Evolutionary conservation across 2,888 invertebrate genomes (phyloP), one percentile per base, ranked within the genome.

Genomic region (Oegoconia quadripuncta): DNA sequence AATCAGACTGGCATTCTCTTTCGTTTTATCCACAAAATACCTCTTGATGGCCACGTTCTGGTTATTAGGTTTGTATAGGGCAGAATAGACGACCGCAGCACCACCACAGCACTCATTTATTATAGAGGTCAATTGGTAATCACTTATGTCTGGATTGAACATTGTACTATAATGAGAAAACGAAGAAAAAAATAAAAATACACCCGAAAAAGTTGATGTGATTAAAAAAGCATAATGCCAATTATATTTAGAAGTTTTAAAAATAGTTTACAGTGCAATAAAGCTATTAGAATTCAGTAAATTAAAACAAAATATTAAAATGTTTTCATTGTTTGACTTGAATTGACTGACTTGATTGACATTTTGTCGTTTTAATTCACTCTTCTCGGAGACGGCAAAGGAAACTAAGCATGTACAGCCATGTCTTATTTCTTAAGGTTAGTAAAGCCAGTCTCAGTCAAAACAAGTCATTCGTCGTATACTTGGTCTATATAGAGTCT

Each of bases 21-120:
- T 91, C 12, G 90, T 89, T 62, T 90, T 91, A 59, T 95, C 95
- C 70, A 95, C 89, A 60, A 93, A 91, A 73, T 93, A 93, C 60
- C 92, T 91, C 64, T 95, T 95, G 20, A 95, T 79, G 3, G 93
- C 93, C 38, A 95, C 91, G 79, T 91, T 88, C 48, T 90, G 90
- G 40, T 90, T 90, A 35, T 89, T 90, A 6, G 91, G 90, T 46
- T 89, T 86, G 69, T 93, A 92, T 48, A 91, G 88, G 9, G 92
- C 93, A 33, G 94, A 88, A 64, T 92, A 92, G 14, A 95, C 93
- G 2, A 91, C 89, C 7, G 93, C 93, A 46, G 89, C 88, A 33
- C 91, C 91, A 55, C 92, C 91, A 67, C 91, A 93, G 61, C 93
- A 92, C 59, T 91, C 90, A 0, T 92, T 90, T 61, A 93, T 74